phyloP scores from a whole-genome alignment of 1,140 invertebrate species.

The Lordiphosa stackelbergi region DNA sequence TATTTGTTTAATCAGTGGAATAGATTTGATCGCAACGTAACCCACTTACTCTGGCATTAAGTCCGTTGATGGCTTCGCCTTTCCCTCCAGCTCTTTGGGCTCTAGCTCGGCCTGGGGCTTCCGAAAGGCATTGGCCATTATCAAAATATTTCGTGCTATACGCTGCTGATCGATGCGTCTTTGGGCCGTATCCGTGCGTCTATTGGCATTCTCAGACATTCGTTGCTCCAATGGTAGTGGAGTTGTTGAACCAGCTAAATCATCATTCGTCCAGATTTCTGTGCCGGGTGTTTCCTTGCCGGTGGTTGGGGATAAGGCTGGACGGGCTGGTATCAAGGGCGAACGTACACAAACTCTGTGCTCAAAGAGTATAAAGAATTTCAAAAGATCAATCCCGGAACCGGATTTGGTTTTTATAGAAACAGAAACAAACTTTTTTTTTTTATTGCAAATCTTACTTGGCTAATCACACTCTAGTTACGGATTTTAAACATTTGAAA shows the following conservation, averaged over 20 bases:
- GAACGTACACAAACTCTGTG: constrained; percentile 86
- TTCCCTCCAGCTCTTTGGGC: constrained; percentile 10
- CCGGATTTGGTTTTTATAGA: constrained; percentile 9
- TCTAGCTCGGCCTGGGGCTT: constrained; percentile 32
- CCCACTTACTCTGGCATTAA: constrained; percentile 58
- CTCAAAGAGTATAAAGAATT: neutral
- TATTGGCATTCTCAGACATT: constrained; percentile 64
- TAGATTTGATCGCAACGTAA: too few species aligned
- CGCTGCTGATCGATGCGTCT: constrained; percentile 64
- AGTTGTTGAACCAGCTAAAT: constrained; percentile 14
- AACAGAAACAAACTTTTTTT: constrained; percentile 47
- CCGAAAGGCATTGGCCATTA: constrained; percentile 67
- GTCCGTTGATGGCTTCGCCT: constrained; percentile 23
- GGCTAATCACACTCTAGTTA: constrained; percentile 60
- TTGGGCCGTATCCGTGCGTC: constrained; percentile 62
- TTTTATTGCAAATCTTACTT: constrained; percentile 46
- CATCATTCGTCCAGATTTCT: constrained; percentile 86
- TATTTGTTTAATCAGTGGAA: neutral
- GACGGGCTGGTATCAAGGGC: constrained; percentile 85
- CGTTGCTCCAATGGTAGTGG: constrained; percentile 51
- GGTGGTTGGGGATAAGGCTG: constrained; percentile 82
- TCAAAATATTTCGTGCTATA: constrained; percentile 65
- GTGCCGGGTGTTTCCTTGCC: constrained; percentile 77
- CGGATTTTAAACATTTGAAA: constrained; percentile 9
- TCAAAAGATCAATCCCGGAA: too few species aligned